Percentiles rank a stretch among this genome's conserved stretches.
These are phyloP conservation scores for Allobates femoralis DNA, from an alignment of 2,797 vertebrate genomes.

Conservation along the genomic window DNA sequence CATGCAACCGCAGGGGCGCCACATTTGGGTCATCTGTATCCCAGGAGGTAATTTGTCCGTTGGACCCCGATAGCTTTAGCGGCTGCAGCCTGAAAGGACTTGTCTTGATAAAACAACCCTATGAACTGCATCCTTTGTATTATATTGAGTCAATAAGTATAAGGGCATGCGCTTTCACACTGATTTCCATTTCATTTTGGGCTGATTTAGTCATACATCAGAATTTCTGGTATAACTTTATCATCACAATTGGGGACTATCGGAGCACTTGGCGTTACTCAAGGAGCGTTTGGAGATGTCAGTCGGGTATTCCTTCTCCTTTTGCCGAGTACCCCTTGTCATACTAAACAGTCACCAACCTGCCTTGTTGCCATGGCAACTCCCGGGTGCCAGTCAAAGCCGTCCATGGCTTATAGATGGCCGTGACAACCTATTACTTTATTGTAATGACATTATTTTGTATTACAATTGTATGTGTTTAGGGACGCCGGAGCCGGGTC, in stretches of 20 bases:
- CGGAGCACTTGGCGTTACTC: neutral
- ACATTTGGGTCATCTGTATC: too few relatives aligned
- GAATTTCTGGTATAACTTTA: neutral
- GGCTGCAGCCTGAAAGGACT: too few relatives aligned
- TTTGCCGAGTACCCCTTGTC: neutral
- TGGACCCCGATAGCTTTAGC: too few relatives aligned
- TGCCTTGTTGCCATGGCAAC: slow-evolving; percentile 15
- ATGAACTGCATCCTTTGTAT: too few relatives aligned
- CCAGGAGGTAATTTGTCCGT: too few relatives aligned
- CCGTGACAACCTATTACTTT: slow-evolving; percentile 11
- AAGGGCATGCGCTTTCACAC: neutral
- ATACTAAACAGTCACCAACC: neutral
- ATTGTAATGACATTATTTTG: neutral
- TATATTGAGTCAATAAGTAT: too few relatives aligned
- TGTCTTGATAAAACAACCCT: too few relatives aligned
- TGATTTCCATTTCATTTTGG: neutral
- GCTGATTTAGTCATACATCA: neutral
- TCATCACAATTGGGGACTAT: neutral
- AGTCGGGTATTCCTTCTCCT: neutral
- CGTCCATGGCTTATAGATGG: neutral
- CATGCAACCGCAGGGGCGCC: too few relatives aligned
- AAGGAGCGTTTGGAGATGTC: neutral
- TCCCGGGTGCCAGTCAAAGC: neutral
- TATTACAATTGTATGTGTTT: neutral
- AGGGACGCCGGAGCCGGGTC: neutral